A percentile compares a stretch with the other conserved stretches of the same genome.
Conservation (phyloP, 2,797 vertebrate species). For the Melanotaenia parkinsoni region DNA sequence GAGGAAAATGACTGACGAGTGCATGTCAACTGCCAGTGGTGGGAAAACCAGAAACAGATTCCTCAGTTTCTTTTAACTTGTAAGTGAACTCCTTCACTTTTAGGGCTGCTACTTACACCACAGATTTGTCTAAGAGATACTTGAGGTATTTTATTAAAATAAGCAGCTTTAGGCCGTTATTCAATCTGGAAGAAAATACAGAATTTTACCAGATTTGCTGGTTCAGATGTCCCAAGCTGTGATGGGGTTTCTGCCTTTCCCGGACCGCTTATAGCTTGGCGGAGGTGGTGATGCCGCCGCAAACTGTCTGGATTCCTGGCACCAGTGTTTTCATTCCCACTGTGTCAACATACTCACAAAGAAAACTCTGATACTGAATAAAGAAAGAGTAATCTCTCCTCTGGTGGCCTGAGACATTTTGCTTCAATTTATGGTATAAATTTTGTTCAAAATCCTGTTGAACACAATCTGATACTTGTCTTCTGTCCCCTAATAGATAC, state of each 20-base stretch:
- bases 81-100: constrained; percentile 1
- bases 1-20: constrained; percentile 12
- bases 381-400: constrained; percentile 70
- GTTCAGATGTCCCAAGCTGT: constrained; percentile 15
- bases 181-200: constrained; percentile 17
- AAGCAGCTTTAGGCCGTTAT: constrained; percentile 1
- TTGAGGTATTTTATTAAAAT: neutral
- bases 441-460: too few relatives aligned
- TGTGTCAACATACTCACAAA: constrained; percentile 29
- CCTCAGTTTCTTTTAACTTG: neutral
- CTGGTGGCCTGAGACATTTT: constrained; percentile 49
- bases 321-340: constrained; percentile 41
- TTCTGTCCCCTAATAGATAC: too few relatives aligned
- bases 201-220: constrained; percentile 9
- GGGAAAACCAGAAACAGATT: constrained; percentile 14
- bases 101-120: neutral
- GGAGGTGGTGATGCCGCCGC: constrained; percentile 40
- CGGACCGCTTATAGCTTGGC: constrained; percentile 33
- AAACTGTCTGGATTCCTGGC: constrained; percentile 50
- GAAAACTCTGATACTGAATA: constrained; percentile 24
- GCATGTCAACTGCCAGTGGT: constrained; percentile 8
- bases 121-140: neutral
- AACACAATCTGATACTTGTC: too few relatives aligned
- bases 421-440: too few relatives aligned
- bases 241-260: constrained; percentile 17